Percentiles rank a stretch among this genome's conserved stretches.
Evolutionary conservation across 2,797 vertebrate species (phyloP).

Genomic region (Enteromius viviparus): DNA sequence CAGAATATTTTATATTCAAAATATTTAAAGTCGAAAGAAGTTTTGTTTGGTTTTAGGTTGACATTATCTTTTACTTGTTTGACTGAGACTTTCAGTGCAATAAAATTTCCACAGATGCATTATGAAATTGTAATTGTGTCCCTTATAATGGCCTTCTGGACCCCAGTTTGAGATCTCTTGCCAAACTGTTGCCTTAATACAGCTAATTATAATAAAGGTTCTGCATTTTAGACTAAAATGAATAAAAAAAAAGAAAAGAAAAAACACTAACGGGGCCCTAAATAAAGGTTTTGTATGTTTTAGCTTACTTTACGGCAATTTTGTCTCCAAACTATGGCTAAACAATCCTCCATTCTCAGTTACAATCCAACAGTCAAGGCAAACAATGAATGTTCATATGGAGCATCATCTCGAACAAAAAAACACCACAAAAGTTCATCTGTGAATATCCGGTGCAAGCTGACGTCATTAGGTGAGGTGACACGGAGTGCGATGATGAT

Average conservation of each 20-base stretch:
- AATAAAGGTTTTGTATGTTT: background rate
- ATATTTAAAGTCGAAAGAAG: background rate
- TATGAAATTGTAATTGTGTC: background rate
- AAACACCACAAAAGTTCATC: background rate
- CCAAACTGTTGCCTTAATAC: background rate
- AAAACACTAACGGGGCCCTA: background rate
- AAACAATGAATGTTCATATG: background rate
- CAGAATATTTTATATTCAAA: background rate
- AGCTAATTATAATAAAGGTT: background rate
- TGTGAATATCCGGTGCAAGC: slow-evolving; percentile 49
- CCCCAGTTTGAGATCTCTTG: background rate
- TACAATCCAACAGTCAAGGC: background rate
- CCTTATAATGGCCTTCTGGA: background rate
- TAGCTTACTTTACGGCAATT: background rate
- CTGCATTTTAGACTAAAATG: background rate
- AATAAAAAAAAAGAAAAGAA: background rate
- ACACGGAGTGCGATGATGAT: slow-evolving; percentile 59
- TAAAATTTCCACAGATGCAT: background rate
- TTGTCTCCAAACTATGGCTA: background rate
- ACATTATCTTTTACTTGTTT: background rate
- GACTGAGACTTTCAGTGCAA: background rate
- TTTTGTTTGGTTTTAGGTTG: background rate
- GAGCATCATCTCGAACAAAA: background rate
- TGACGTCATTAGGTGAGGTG: slow-evolving; percentile 77
- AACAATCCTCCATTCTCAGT: background rate